Conservation (phyloP, 92 coral and sea anemone species). For the Scolanthus callimorphus region DNA sequence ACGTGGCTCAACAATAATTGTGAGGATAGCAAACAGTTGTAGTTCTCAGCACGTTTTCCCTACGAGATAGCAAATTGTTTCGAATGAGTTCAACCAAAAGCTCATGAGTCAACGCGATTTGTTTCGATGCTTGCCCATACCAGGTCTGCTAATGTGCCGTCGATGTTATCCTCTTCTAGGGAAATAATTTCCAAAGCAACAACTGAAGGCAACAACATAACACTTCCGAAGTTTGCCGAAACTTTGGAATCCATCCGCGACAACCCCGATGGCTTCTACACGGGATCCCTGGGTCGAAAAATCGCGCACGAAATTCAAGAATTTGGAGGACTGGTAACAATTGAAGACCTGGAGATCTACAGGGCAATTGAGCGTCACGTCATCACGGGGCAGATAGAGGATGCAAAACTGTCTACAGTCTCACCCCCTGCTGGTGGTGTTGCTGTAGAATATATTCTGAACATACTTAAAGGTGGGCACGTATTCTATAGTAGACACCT, state of each 20-base stretch:
- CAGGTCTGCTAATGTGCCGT: too few species aligned
- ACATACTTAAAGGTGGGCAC: slow-evolving; percentile 44
- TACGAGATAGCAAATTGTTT: too few species aligned
- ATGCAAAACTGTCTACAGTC: slow-evolving; percentile 12
- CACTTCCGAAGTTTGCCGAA: slow-evolving; percentile 25
- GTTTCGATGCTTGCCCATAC: too few species aligned
- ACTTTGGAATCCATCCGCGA: slow-evolving; percentile 47
- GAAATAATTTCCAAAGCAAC: too few species aligned
- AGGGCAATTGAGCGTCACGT: slow-evolving; percentile 2
- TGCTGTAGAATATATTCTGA: slow-evolving; percentile 28
- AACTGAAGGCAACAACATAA: slow-evolving; percentile 15
- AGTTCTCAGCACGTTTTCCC: too few species aligned
- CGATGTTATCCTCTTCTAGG: too few species aligned
- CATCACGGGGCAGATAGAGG: slow-evolving; percentile 13
- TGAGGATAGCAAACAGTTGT: too few species aligned
- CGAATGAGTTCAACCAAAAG: too few species aligned
- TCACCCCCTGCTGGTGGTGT: slow-evolving; percentile 62
- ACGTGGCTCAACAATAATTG: too few species aligned
- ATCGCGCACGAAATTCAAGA: slow-evolving; percentile 43
- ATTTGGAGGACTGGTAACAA: slow-evolving; percentile 32
- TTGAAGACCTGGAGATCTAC: slow-evolving; percentile 27
- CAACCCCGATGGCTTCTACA: slow-evolving; percentile 41
- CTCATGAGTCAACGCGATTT: too few species aligned
- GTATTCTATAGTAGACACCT: too few species aligned
- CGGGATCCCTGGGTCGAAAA: slow-evolving; percentile 25